phyloP scores from a whole-genome alignment of 2,113 vertebrate species.

The Eurypyga helias region DNA sequence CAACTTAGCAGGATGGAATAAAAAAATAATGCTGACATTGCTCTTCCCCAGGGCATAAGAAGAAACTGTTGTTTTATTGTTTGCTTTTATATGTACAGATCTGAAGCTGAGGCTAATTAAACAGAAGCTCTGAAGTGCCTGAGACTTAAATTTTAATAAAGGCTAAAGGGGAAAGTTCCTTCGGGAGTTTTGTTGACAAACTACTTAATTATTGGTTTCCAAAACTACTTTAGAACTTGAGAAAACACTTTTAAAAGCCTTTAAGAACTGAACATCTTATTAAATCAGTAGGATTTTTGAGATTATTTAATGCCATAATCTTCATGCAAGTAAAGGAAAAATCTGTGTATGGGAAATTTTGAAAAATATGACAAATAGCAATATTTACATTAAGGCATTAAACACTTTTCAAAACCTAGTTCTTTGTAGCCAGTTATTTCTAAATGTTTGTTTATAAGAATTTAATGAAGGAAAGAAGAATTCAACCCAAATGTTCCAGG shows the following conservation, averaged over 20 bases:
- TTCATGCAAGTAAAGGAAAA: not conserved
- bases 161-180: conserved; percentile 2
- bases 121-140: not conserved
- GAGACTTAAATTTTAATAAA: conserved; percentile 13
- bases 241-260: not conserved
- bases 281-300: not conserved
- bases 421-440: not conserved
- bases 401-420: not conserved
- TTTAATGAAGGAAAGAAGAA: not conserved
- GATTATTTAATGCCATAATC: not conserved
- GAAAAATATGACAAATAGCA: not conserved
- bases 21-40: not conserved
- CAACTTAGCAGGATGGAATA: not conserved
- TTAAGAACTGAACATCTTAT: not conserved
- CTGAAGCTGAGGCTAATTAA: conserved; percentile 7
- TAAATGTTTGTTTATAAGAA: not conserved
- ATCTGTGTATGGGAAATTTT: not conserved
- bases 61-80: not conserved
- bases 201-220: conserved; percentile 1
- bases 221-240: not conserved
- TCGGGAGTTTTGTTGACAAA: conserved; percentile 27
- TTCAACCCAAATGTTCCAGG: not conserved
- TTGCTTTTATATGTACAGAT: not conserved
- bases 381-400: not conserved
- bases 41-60: not conserved